phyloP scores from a whole-genome alignment of 2,888 invertebrate genomes.

The Carcina quercana region DNA sequence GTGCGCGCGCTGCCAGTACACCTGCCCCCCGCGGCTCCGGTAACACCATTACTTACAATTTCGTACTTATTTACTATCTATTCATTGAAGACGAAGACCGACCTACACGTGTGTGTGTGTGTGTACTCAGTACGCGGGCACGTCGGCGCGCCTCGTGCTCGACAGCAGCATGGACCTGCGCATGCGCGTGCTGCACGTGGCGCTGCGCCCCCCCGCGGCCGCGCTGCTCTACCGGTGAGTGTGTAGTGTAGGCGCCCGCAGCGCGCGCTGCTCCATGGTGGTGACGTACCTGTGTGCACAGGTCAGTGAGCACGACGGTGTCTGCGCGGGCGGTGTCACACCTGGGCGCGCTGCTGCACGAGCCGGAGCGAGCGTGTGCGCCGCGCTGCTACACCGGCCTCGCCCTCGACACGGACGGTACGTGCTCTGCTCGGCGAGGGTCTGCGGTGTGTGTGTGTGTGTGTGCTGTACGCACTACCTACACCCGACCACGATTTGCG shows the following conservation, averaged over 20 bases:
- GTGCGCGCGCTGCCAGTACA: slow-evolving; percentile 10
- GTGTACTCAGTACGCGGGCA: slow-evolving; percentile 34
- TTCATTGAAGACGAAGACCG: too few species aligned
- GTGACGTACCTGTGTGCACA: slow-evolving; percentile 50
- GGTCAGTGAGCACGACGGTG: slow-evolving; percentile 21
- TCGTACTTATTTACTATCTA: too few species aligned
- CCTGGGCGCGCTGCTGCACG: slow-evolving; percentile 80
- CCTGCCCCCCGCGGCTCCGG: slow-evolving; percentile 15
- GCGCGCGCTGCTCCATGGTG: slow-evolving; percentile 61
- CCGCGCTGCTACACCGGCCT: slow-evolving; percentile 87
- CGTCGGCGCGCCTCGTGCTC: slow-evolving; percentile 83
- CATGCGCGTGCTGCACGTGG: slow-evolving; percentile 83
- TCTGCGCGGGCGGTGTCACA: slow-evolving; percentile 41
- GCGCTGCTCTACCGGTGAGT: slow-evolving; percentile 69
- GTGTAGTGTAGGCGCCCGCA: background rate
- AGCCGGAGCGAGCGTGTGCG: slow-evolving; percentile 81
- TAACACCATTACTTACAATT: background rate
- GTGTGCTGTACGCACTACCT: too few species aligned
- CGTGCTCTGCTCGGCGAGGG: background rate
- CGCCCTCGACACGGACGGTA: slow-evolving; percentile 77
- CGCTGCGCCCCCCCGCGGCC: slow-evolving; percentile 68
- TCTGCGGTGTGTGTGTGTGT: background rate
- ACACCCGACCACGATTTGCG: too few species aligned
- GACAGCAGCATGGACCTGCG: slow-evolving; percentile 86
- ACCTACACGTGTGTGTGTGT: background rate